A percentile compares a stretch with the other conserved stretches of the same genome.
These are phyloP conservation scores for Uloborus diversus DNA, from an alignment of 1,140 invertebrate genomes.

Conservation along the genomic window DNA sequence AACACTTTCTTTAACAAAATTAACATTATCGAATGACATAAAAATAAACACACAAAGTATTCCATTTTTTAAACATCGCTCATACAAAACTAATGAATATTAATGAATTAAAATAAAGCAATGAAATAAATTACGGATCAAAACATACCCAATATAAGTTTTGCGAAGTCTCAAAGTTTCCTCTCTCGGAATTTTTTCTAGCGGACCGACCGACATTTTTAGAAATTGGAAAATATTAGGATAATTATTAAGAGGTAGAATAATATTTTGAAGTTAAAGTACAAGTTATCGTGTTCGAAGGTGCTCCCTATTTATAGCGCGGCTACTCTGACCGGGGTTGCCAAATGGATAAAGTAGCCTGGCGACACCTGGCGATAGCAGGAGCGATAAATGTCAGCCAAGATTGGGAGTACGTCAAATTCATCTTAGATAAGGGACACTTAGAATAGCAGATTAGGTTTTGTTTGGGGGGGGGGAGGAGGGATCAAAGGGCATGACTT, in stretches of 20 bases:
- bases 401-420: too few relatives aligned
- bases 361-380: too few relatives aligned
- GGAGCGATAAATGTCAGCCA: too few relatives aligned
- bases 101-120: conserved; percentile 44
- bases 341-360: background rate
- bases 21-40: background rate
- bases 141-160: conserved; percentile 79
- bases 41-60: background rate
- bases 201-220: conserved; percentile 54
- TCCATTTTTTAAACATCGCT: background rate
- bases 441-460: too few relatives aligned
- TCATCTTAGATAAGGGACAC: too few relatives aligned
- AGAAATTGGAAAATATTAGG: background rate
- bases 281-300: background rate
- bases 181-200: conserved; percentile 77
- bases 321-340: background rate
- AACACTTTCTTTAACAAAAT: background rate
- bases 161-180: conserved; percentile 81
- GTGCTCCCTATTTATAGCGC: background rate
- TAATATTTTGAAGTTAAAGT: background rate
- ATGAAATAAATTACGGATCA: background rate
- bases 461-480: too few relatives aligned
- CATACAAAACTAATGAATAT: background rate
- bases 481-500: too few relatives aligned
- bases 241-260: background rate